phyloP scores from a whole-genome alignment of 2,797 vertebrate genomes.

The Thalassophryne amazonica region DNA sequence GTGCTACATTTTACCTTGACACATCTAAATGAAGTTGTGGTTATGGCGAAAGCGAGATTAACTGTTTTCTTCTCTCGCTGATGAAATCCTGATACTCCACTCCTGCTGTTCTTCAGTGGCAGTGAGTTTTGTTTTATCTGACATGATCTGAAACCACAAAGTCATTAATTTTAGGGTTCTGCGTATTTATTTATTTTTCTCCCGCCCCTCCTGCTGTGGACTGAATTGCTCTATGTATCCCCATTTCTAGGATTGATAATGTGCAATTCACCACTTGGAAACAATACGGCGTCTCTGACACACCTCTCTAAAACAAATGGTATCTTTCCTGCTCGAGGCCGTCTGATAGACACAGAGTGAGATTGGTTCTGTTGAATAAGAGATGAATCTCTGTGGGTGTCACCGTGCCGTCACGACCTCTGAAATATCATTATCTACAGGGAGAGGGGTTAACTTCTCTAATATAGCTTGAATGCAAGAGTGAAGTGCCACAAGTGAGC shows the following conservation, averaged over 20 bases:
- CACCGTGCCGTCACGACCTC: constrained; percentile 58
- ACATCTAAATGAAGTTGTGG: constrained; percentile 23
- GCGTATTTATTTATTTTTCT: constrained; percentile 29
- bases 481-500: constrained; percentile 49
- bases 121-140: constrained; percentile 38
- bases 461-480: constrained; percentile 68
- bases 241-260: constrained; percentile 66
- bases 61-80: constrained; percentile 3
- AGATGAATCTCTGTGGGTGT: constrained; percentile 72
- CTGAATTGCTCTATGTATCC: constrained; percentile 29
- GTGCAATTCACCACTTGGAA: constrained; percentile 46
- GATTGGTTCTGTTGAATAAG: constrained; percentile 79
- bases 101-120: constrained; percentile 21
- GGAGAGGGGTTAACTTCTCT: constrained; percentile 72
- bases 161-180: constrained; percentile 41
- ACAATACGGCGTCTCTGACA: constrained; percentile 39
- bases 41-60: constrained; percentile 31
- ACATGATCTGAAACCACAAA: constrained; percentile 43
- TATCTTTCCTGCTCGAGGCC: constrained; percentile 48
- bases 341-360: constrained; percentile 69
- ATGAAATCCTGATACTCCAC: constrained; percentile 23
- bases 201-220: not conserved
- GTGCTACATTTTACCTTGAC: constrained; percentile 45
- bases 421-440: constrained; percentile 79
- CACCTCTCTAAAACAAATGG: constrained; percentile 56